Base-by-base conservation (phyloP, 2,888 invertebrate species). In the Ligdia adustata region DNA sequence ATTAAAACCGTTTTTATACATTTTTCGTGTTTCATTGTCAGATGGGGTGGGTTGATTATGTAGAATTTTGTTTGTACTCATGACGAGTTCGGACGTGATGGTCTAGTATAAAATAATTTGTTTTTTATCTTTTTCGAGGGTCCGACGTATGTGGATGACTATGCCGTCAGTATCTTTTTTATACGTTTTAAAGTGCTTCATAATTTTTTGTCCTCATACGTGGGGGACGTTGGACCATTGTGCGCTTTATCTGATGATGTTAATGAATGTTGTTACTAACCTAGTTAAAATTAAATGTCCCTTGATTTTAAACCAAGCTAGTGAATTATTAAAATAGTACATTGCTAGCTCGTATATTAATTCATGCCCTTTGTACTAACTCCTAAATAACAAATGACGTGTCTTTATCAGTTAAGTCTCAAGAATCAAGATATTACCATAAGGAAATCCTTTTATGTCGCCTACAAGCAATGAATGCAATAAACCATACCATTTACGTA, bases 21-120 rank as follows among this genome's bases (percentile, higher is more conserved):
- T 67, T 67, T 67, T 73, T 76, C 77, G 73, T 79, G 77, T 75
- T 71, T 76, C 71, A 68, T 76, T 71, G 72, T 66, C 57, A 66
- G 77, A 75, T 75, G 71, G 74, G 76, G 64, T 66, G 57, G 59
- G 59, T 61, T 51, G 72, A 69, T 72, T 71, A 62, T 57, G 57
- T 55, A 41, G 52, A 55, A 50, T 48, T 55, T 37, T 51, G 55
- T 60, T 45, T 55, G 55, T 49, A 46, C 52, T 50, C 52, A 56
- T 61, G 60, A 66, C 63, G 69, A 64, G 69, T 64, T 58, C 63
- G 64, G 66, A 69, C 72, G 69, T 75, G 76, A 69, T 66, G 48
- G 60, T 58, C 58, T 74, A 72, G 74, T 75, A 72, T 75, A 39
- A 46, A 46, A 46, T 40, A 33, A 41, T 41, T 35, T 47, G 40